A percentile compares a stretch with the other conserved stretches of the same genome.
These are phyloP conservation scores for Stenichneumon culpator DNA, from an alignment of 2,888 invertebrate species.

Conservation along the genomic window DNA sequence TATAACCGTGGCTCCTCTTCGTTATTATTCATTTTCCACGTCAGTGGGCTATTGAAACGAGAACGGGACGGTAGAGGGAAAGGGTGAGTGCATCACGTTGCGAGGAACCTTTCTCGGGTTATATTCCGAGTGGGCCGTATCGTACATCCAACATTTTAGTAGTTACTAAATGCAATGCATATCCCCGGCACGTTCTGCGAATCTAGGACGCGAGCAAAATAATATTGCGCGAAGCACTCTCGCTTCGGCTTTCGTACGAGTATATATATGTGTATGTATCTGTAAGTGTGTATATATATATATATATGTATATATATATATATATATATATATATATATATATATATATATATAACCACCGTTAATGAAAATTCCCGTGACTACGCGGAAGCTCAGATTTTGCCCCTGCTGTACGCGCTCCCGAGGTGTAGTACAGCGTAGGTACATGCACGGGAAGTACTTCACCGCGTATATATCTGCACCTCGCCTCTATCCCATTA, in stretches of 20 bases:
- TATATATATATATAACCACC: slow-evolving; percentile 1
- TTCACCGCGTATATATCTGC: slow-evolving; percentile 46
- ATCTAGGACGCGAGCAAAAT: slow-evolving; percentile 59
- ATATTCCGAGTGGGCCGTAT: slow-evolving; percentile 24
- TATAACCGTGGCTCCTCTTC: slow-evolving; percentile 3
- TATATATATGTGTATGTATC: neutral
- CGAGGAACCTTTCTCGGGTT: neutral
- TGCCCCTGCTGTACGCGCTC: slow-evolving; percentile 38
- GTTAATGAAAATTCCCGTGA: slow-evolving; percentile 64
- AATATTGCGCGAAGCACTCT: slow-evolving; percentile 65
- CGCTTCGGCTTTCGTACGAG: slow-evolving; percentile 21
- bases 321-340: neutral
- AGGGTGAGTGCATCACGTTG: slow-evolving; percentile 33
- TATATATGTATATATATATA: neutral
- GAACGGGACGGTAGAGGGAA: neutral
- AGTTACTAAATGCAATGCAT: slow-evolving; percentile 38
- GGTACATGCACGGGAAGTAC: slow-evolving; percentile 30
- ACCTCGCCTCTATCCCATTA: slow-evolving; percentile 58
- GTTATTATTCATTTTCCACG: slow-evolving; percentile 48
- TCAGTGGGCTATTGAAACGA: slow-evolving; percentile 16
- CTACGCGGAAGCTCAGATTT: slow-evolving; percentile 58
- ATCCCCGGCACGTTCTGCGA: slow-evolving; percentile 35
- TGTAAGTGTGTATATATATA: neutral
- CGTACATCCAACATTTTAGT: slow-evolving; percentile 23
- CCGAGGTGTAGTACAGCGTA: slow-evolving; percentile 7